phyloP scores from a whole-genome alignment of 2,113 vertebrate species.

The Romanogobio albipinnatus region DNA sequence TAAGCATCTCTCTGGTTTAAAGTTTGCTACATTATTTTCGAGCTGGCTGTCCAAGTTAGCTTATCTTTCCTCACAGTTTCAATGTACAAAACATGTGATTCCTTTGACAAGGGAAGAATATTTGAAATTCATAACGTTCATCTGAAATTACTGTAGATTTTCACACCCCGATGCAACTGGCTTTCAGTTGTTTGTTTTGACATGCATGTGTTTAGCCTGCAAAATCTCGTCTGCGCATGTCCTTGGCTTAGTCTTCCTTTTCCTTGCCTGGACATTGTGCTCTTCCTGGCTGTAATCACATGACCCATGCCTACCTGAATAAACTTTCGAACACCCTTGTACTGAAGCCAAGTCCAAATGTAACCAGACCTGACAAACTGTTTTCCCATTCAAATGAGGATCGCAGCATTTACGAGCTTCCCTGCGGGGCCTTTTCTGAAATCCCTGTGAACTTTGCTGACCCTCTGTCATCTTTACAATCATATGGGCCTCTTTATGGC shows the following conservation, averaged over 20 bases:
- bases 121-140: background rate
- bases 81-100: background rate
- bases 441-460: background rate
- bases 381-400: background rate
- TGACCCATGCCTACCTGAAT: slow-evolving; percentile 29
- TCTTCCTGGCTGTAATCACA: slow-evolving; percentile 20
- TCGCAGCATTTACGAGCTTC: background rate
- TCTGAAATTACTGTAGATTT: background rate
- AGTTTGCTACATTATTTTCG: background rate
- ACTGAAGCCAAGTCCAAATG: slow-evolving; percentile 5
- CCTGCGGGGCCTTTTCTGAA: background rate
- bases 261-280: background rate
- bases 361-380: background rate
- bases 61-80: background rate
- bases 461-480: background rate
- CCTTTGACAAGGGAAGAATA: background rate
- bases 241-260: slow-evolving; percentile 4
- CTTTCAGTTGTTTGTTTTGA: background rate
- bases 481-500: background rate
- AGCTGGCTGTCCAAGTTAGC: background rate
- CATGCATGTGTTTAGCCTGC: background rate
- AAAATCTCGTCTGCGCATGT: slow-evolving; percentile 28
- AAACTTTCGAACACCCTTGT: background rate
- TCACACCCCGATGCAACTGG: slow-evolving; percentile 3
- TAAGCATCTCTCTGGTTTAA: background rate